A percentile compares a stretch with the other conserved stretches of the same genome.
Conservation (phyloP, 23 tunicate genomes). For the Halocynthia aurantium region DNA sequence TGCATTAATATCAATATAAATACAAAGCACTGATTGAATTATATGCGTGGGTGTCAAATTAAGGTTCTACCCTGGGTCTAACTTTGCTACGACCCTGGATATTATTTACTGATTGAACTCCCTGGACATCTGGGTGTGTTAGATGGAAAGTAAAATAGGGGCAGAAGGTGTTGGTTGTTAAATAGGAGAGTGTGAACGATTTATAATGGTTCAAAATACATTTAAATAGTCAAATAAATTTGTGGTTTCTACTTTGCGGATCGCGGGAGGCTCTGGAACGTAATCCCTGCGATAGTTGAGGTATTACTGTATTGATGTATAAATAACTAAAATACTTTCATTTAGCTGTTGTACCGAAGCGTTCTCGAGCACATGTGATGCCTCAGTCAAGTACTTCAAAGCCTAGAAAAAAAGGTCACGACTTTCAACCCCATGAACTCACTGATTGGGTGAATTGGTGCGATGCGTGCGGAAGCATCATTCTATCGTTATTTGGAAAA, state of each 20-base stretch:
- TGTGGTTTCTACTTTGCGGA: neutral
- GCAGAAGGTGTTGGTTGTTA: too few relatives aligned
- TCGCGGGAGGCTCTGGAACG: neutral
- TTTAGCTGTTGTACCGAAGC: slow-evolving; percentile 8
- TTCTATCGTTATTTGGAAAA: slow-evolving; percentile 65
- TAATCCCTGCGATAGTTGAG: too few relatives aligned
- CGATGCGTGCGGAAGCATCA: slow-evolving; percentile 88
- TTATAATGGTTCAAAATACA: neutral
- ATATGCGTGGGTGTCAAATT: too few relatives aligned
- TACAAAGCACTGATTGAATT: too few relatives aligned
- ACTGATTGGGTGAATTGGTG: slow-evolving; percentile 96
- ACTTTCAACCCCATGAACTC: slow-evolving; percentile 52
- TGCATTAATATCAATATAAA: too few relatives aligned
- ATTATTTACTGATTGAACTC: too few relatives aligned
- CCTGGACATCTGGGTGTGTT: too few relatives aligned
- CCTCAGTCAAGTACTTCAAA: slow-evolving; percentile 11
- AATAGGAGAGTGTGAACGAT: neutral
- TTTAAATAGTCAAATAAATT: neutral
- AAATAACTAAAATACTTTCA: neutral
- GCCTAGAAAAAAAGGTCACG: slow-evolving; percentile 47
- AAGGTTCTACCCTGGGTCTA: neutral
- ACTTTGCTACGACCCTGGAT: too few relatives aligned
- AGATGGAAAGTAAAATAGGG: too few relatives aligned
- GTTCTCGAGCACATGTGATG: slow-evolving; percentile 29
- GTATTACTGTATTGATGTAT: too few relatives aligned